Evolutionary conservation across 2,888 invertebrate species (phyloP).

Genomic region (Agelastica alni): DNA sequence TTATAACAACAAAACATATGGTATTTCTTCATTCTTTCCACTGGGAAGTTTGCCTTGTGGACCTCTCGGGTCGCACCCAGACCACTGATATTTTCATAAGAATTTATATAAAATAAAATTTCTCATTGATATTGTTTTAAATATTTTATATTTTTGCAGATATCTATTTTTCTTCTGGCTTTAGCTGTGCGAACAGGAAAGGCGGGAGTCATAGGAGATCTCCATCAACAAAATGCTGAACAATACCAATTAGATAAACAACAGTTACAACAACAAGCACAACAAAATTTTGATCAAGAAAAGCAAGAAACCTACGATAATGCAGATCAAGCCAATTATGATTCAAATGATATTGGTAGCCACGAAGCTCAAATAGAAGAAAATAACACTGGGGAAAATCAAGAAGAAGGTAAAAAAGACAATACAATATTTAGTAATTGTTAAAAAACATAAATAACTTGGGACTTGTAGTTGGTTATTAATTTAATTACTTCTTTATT

Average conservation of each 20-base stretch:
- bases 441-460: neutral
- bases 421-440: no score
- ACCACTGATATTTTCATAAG: no score
- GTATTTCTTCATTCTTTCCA: no score
- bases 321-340: slow-evolving; percentile 1
- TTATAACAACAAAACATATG: no score
- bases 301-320: slow-evolving; percentile 9
- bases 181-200: slow-evolving; percentile 42
- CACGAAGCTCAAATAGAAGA: slow-evolving; percentile 18
- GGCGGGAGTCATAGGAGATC: slow-evolving; percentile 45
- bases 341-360: slow-evolving; percentile 10
- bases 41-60: no score
- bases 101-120: no score
- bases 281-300: slow-evolving; percentile 11
- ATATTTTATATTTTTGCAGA: slow-evolving; percentile 35
- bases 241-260: no score
- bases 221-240: neutral
- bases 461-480: no score
- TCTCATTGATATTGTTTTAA: no score
- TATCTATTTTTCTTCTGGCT: slow-evolving; percentile 42
- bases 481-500: neutral
- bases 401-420: slow-evolving; percentile 12
- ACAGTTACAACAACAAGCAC: slow-evolving; percentile 1
- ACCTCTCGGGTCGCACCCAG: no score
- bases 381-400: slow-evolving; percentile 12